Base-by-base conservation (phyloP, 1,140 invertebrate genomes). In the Olivierus martensii region DNA sequence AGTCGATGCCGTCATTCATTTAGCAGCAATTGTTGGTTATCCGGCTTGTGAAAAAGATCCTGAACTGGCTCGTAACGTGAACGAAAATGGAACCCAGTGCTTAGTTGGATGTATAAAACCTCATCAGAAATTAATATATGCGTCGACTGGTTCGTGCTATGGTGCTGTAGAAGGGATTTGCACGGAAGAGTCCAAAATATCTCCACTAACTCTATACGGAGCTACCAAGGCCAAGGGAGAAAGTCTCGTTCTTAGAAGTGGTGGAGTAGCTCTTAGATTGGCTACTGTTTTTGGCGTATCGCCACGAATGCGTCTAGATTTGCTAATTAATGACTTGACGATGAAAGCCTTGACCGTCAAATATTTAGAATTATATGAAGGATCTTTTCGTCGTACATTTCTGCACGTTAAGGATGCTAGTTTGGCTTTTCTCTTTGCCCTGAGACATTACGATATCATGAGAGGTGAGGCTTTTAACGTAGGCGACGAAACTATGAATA, bases 11-110 rank as follows among this genome's bases (percentile, higher is more conserved):
- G 56, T 65, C n/a, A 49, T 65, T 47, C 63, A 65, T 51, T 51
- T 65, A 54, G 63, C 63, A 1, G 63, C 63, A 2, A 51, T 65
- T 34, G 63, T 65, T 14, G 63, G 63, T 7, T 65, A 64, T 50
- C 63, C 63, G n/a, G 63, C 63, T 9, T 65, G 63, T 37, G 62
- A 63, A 22, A 49, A 55, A 21, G 47, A 63, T 38, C 63, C 57
- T 5, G 49, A 49, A 9, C 39, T 57, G 15, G 63, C 63, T 1
- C 28, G 37, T 14, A 37, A 42, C 7, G 54, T 62, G 2, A 65
- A 65, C 37, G 56, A 59, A 41, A 15, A 44, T 1, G 63, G 60
- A 22, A 65, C 63, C 1, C 7, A 22, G 11, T 51, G 35, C 9
- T 9, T 65, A 0, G 56, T 59, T 5, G 43, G 57, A 19, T 56